Evolutionary conservation across 1,140 invertebrate species (phyloP), one percentile per base, ranked within the genome.

Genomic region (Mya arenaria): DNA sequence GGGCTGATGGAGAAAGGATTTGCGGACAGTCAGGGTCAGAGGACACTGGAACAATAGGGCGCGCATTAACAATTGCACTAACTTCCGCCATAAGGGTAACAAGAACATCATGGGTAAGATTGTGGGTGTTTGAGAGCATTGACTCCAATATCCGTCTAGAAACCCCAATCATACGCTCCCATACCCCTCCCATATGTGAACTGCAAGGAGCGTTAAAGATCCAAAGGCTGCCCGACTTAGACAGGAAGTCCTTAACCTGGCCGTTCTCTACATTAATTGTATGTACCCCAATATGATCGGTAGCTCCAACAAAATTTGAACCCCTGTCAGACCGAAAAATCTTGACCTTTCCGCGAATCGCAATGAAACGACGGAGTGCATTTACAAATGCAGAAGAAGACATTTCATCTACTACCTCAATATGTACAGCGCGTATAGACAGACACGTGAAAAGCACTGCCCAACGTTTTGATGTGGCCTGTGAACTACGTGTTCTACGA

Each of bases 121-220:
- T 73, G 23, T 84, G 55, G 32, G 48, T 19, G 36, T 83, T 60
- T 25, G 32, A 32, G 32, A 88, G 52, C 72, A 85, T 84, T 4
- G 71, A 36, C 13, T 85, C 78, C 19, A 88, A 71, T 30, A 83
- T 80, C 10, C 75, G 41, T 60, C 80, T 32, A n/a, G 73, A 52
- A 3, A 81, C 63, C 25, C 81, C 71, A 19, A 88, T 83, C 60
- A 83, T 77, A 25, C 86, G 28, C 36, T 88, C 86, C 86, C 85
- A 88, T 13, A 73, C 60, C 8, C 82, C 80, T 37, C 69, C 69
- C 80, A 80, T 83, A 69, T 85, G 79, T 2, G 80, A 71, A 17
- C 55, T 28, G 68, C 82, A 37, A 13, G 82, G 84, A 25, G 72
- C 41, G 44, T 83, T 84, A 55, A 78, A 86, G 6, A 58, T 48